Base-by-base conservation (phyloP, 2,113 vertebrate species). In the Electrona antarctica region DNA sequence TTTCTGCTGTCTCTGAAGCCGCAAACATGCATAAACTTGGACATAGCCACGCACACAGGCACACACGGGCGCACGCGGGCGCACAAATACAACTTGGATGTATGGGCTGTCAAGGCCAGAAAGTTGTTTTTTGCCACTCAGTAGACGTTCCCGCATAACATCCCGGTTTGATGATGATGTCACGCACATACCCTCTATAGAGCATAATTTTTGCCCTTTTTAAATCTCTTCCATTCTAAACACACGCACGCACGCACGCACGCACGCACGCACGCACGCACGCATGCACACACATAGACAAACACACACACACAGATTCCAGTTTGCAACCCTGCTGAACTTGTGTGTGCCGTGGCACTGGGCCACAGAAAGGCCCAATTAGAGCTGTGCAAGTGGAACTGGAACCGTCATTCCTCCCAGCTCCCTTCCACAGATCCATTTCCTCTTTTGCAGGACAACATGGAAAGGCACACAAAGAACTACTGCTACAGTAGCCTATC, bases 241-340 rank as follows among this genome's bases (percentile, higher is more conserved):
- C 73, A 77, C 65, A 68, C 60, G 33, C 4, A 50, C 9, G 12
- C 11, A 11, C 54, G 13, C 21, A 8, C 33, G 7, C 7, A 14
- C 21, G 15, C 2, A 13, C 59, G 0, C 33, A 13, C 28, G 50
- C 7, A 33, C 47, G 48, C 9, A 6, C 41, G 59, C 13, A 67
- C 10, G 10, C 60, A 0, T 13, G 70, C 56, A 11, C 66, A 5
- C 66, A 21, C n/a, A 12, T 41, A 58, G 21, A 41, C 49, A 41
- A 21, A 54, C 64, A 65, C 74, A 28, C 70, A 6, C 64, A 58
- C 7, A 55, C 58, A 48, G 10, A 60, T 46, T 1, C 29, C 87
- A 73, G 80, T 89, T 87, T 82, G 76, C 83, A 80, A 82, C 79
- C 85, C 76, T 83, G 76, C 78, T 60, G 86, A 66, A 74, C 7